Evolutionary conservation across 2,888 invertebrate species (phyloP).

Genomic region (Temnothorax unifasciatus): DNA sequence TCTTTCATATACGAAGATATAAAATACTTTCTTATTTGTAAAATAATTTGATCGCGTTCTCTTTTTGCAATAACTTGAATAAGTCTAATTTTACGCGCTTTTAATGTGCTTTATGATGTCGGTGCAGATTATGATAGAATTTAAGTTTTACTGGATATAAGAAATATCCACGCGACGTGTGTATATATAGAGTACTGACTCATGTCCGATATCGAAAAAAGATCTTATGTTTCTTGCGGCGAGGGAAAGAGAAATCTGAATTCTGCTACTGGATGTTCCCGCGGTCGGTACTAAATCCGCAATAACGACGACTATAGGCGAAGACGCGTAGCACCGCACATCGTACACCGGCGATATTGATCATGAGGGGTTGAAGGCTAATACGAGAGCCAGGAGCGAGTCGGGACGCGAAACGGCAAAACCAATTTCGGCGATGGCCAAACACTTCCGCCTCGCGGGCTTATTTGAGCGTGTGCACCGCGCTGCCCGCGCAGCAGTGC

Average conservation of each 20-base stretch:
- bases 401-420: conserved; percentile 51
- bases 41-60: not conserved
- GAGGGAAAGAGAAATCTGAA: not conserved
- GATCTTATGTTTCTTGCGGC: not conserved
- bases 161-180: not conserved
- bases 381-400: conserved; percentile 23
- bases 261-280: not conserved
- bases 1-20: not conserved
- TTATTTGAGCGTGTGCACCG: conserved; percentile 54
- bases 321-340: conserved; percentile 10
- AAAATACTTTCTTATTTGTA: not conserved
- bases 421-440: conserved; percentile 62
- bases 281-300: conserved; percentile 6
- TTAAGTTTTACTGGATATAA: not conserved
- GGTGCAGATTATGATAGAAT: not conserved
- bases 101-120: not conserved
- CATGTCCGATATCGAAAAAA: not conserved
- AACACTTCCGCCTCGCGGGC: conserved; percentile 57
- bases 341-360: conserved; percentile 27
- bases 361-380: not conserved
- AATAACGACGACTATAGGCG: conserved; percentile 6
- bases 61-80: not conserved
- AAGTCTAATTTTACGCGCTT: not conserved
- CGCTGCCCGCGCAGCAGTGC: conserved; percentile 21
- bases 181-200: not conserved